phyloP scores from a whole-genome alignment of 2,113 vertebrate species.

The Mobula hypostoma region DNA sequence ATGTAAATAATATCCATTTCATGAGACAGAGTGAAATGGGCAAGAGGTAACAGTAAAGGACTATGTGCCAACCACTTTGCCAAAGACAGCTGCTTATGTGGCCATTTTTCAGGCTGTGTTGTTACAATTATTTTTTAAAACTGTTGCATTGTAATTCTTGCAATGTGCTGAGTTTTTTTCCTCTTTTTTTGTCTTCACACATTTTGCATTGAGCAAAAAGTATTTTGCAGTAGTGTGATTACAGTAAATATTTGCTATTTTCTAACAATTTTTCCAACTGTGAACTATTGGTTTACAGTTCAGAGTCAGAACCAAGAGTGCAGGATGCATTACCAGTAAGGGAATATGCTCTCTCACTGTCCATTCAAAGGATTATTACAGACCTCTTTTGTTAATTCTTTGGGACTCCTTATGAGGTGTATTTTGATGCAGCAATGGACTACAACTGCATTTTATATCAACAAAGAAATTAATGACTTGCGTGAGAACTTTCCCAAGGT shows the following conservation, averaged over 20 bases:
- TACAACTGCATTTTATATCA: conserved; percentile 53
- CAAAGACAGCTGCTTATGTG: conserved; percentile 96
- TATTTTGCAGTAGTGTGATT: conserved; percentile 61
- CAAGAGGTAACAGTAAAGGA: conserved; percentile 91
- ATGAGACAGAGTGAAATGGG: conserved; percentile 99
- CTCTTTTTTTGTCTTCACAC: conserved; percentile 68
- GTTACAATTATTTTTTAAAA: conserved; percentile 61
- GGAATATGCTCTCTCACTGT: background rate
- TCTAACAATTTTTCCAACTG: conserved; percentile 21
- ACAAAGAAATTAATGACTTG: conserved; percentile 57
- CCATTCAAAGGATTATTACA: conserved; percentile 27
- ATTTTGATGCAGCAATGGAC: conserved; percentile 44
- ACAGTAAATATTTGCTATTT: conserved; percentile 60
- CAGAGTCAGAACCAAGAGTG: conserved; percentile 19
- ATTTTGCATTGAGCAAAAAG: conserved; percentile 69
- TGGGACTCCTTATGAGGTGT: conserved; percentile 26
- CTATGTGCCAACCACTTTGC: conserved; percentile 76
- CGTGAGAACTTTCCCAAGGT: conserved; percentile 58
- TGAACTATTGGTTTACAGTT: conserved; percentile 16
- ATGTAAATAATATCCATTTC: conserved; percentile 92
- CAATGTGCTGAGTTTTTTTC: conserved; percentile 61
- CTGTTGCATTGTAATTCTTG: conserved; percentile 76
- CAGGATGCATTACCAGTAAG: background rate
- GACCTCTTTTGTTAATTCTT: conserved; percentile 36
- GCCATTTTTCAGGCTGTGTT: conserved; percentile 78